These are phyloP conservation scores for Julus scanicus DNA, from an alignment of 2,888 invertebrate genomes.

Conservation along the genomic window DNA sequence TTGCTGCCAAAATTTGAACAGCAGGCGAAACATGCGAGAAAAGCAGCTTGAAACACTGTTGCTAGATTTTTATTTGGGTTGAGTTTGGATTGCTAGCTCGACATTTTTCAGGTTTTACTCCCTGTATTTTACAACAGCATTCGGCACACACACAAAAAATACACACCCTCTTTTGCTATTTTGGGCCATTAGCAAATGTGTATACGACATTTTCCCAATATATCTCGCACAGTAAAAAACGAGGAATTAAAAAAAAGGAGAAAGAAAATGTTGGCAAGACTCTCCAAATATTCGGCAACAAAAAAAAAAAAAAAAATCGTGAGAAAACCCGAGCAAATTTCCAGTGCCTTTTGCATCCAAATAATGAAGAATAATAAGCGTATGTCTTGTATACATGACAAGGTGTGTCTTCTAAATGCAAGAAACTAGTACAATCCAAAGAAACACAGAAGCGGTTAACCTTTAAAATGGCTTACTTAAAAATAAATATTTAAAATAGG, in stretches of 20 bases:
- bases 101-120: not conserved
- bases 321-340: not conserved
- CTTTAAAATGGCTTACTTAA: not conserved
- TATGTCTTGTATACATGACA: not conserved
- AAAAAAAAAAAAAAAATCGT: not conserved
- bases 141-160: not conserved
- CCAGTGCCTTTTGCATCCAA: not conserved
- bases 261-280: conserved; percentile 31
- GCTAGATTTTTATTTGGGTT: not conserved
- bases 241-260: not conserved
- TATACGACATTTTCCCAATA: conserved; percentile 32
- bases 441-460: not conserved
- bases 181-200: conserved; percentile 24
- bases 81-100: not conserved
- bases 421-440: not conserved
- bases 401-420: not conserved
- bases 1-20: not conserved
- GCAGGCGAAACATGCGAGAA: not conserved
- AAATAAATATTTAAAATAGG: not conserved
- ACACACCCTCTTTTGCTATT: conserved; percentile 28
- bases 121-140: not conserved
- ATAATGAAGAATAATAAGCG: not conserved
- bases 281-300: not conserved
- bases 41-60: not conserved
- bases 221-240: not conserved